Conservation (phyloP, 2,113 vertebrate genomes). For the Petrocephalus zakoni region DNA sequence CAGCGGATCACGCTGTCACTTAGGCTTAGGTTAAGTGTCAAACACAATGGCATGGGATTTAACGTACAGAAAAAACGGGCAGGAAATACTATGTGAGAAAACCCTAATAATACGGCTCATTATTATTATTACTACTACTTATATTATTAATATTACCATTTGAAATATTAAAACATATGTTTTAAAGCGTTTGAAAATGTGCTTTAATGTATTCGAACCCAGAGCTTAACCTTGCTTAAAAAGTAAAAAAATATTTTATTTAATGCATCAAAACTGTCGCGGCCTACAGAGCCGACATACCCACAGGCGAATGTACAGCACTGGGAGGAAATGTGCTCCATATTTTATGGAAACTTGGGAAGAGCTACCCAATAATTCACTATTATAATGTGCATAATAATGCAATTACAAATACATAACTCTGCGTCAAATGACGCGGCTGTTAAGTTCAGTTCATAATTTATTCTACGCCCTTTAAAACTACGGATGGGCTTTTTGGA, state of each 20-base stretch:
- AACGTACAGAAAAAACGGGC: not conserved
- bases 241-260: not conserved
- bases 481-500: not conserved
- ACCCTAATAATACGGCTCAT: not conserved
- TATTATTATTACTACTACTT: not conserved
- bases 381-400: not conserved
- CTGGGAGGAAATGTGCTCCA: not conserved
- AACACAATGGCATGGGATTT: not conserved
- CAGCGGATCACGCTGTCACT: not conserved
- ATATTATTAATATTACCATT: not conserved
- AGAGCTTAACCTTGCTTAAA: not conserved
- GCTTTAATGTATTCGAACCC: not conserved
- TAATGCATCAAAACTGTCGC: not conserved
- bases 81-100: not conserved
- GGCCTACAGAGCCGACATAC: not conserved
- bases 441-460: not conserved
- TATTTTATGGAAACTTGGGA: not conserved
- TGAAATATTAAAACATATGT: not conserved
- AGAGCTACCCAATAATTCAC: not conserved
- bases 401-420: not conserved
- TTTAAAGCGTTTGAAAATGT: not conserved
- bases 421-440: not conserved
- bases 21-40: too few species aligned
- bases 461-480: not conserved
- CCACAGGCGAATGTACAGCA: not conserved